Evolutionary conservation across 2,888 invertebrate species (phyloP).

Genomic region (Leucoptera coffeella): DNA sequence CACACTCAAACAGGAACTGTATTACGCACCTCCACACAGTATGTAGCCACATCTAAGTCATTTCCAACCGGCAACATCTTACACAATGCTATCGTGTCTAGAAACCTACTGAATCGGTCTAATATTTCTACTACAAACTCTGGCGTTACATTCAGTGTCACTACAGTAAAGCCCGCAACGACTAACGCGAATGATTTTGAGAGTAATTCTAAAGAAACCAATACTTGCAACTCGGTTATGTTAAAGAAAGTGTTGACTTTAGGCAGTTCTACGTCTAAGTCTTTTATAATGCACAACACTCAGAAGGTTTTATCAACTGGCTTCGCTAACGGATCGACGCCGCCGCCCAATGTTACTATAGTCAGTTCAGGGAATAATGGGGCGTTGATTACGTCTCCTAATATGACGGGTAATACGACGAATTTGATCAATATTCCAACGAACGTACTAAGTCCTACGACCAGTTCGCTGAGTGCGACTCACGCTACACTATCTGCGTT

Average conservation of each 20-base stretch:
- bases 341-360: conserved; percentile 43
- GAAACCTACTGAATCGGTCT: conserved; percentile 34
- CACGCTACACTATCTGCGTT: conserved; percentile 43
- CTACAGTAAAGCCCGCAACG: conserved; percentile 27
- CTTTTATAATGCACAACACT: conserved; percentile 47
- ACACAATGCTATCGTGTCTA: conserved; percentile 43
- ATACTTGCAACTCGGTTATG: conserved; percentile 46
- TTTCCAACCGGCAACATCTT: conserved; percentile 46
- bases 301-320: conserved; percentile 42
- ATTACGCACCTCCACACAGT: conserved; percentile 22
- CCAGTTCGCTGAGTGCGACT: conserved; percentile 39
- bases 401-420: neutral
- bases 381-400: neutral
- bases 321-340: conserved; percentile 34
- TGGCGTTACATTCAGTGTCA: conserved; percentile 30
- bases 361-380: conserved; percentile 24
- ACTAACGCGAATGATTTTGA: conserved; percentile 27
- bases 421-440: conserved; percentile 11
- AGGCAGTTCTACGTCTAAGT: conserved; percentile 36
- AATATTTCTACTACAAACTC: conserved; percentile 19
- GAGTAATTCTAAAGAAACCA: conserved; percentile 38
- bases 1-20: conserved; percentile 20
- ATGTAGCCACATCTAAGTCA: conserved; percentile 39
- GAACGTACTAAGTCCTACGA: conserved; percentile 23
- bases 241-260: conserved; percentile 43